These are phyloP conservation scores for Phrynosoma platyrhinos DNA, from an alignment of 2,113 vertebrate genomes.

Conservation along the genomic window DNA sequence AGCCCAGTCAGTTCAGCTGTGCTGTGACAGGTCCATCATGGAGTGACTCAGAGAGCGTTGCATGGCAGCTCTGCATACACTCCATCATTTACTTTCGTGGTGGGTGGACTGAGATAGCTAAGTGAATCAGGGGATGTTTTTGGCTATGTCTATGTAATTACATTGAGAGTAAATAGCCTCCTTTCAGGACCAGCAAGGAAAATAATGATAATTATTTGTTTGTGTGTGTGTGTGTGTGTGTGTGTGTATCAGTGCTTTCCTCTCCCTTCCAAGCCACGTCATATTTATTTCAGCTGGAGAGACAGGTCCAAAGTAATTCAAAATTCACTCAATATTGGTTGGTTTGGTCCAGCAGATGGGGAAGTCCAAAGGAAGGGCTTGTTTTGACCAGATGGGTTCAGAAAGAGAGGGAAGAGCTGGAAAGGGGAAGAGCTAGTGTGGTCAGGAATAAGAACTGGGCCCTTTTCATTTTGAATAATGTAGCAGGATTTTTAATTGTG, in stretches of 20 bases:
- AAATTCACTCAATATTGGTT: too few species aligned
- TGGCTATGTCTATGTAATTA: not conserved
- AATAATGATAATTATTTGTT: too few species aligned
- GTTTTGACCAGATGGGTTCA: too few species aligned
- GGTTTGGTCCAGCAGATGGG: too few species aligned
- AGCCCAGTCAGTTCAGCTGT: not conserved
- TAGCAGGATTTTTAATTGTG: too few species aligned
- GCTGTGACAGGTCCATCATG: not conserved
- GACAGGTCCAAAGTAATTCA: slow-evolving; percentile 16
- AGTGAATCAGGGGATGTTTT: slow-evolving; percentile 22
- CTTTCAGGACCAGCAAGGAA: not conserved
- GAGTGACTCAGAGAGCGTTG: not conserved
- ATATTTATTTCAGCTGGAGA: slow-evolving; percentile 48
- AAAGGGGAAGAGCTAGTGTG: too few species aligned
- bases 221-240: not conserved
- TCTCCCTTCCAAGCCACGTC: slow-evolving; percentile 60
- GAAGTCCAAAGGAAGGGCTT: too few species aligned
- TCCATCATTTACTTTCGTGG: not conserved
- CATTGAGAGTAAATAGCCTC: slow-evolving; percentile 50
- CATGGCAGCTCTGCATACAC: not conserved
- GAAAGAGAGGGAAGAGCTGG: too few species aligned
- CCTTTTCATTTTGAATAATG: too few species aligned
- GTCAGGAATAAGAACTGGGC: too few species aligned
- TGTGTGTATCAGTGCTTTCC: slow-evolving; percentile 54
- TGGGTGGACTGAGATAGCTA: not conserved